These are phyloP conservation scores for Watsonalla binaria DNA, from an alignment of 2,888 invertebrate species.

Conservation along the genomic window DNA sequence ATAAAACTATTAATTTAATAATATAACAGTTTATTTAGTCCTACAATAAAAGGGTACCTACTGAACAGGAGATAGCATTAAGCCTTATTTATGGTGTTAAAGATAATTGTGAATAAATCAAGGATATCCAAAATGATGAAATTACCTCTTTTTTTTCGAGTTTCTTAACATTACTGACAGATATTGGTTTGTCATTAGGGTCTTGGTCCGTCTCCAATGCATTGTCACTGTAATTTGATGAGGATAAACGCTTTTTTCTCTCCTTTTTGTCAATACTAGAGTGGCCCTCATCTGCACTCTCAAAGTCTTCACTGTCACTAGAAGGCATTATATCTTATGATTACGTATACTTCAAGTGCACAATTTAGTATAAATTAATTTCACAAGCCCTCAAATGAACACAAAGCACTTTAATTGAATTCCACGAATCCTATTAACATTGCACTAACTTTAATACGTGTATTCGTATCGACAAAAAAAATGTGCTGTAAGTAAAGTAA, in stretches of 20 bases:
- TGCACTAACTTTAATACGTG: no score
- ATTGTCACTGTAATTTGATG: conserved; percentile 64
- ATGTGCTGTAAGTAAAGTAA: no score
- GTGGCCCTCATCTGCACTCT: conserved; percentile 86
- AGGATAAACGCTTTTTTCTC: conserved; percentile 55
- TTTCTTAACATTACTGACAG: conserved; percentile 14
- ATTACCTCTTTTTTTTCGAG: conserved; percentile 18
- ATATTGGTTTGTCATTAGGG: conserved; percentile 18
- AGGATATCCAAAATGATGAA: neutral
- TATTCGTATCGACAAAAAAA: no score
- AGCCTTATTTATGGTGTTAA: no score
- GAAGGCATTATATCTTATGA: conserved; percentile 75
- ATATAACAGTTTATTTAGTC: no score
- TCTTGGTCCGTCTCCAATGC: conserved; percentile 44
- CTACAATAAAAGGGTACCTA: no score
- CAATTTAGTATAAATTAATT: no score
- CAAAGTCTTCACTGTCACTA: conserved; percentile 87
- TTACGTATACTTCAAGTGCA: neutral
- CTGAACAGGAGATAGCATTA: no score
- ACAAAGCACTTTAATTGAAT: no score
- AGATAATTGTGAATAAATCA: no score
- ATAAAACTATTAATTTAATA: no score
- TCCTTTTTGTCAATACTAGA: conserved; percentile 51
- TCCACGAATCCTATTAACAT: no score
- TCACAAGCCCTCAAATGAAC: neutral